Conservation (phyloP, 2,113 vertebrate species). For the Carollia perspicillata region DNA sequence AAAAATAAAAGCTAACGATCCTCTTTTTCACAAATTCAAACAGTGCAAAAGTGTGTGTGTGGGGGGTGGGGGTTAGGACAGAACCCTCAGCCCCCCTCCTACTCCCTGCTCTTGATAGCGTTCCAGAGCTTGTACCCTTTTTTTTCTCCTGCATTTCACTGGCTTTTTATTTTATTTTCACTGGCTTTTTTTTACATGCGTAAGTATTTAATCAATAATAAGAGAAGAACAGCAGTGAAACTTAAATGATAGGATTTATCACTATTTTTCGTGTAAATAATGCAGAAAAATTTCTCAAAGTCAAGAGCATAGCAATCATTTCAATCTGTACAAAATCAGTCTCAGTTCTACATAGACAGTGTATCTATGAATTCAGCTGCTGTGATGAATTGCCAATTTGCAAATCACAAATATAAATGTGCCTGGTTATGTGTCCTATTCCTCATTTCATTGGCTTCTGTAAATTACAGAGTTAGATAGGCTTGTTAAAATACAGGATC, state of each 20-base stretch:
- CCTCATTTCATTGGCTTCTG: constrained; percentile 47
- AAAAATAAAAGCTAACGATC: neutral
- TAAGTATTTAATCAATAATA: constrained; percentile 73
- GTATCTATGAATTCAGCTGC: constrained; percentile 75
- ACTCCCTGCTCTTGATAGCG: neutral
- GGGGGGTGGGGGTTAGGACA: neutral
- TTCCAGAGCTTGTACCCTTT: neutral
- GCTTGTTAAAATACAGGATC: neutral
- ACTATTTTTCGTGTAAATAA: constrained; percentile 83
- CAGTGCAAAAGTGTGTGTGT: neutral
- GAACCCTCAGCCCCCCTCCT: neutral
- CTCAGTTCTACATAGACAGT: constrained; percentile 72
- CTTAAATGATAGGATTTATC: constrained; percentile 82
- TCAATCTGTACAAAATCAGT: constrained; percentile 81
- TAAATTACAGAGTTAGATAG: neutral
- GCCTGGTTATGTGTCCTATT: constrained; percentile 80
- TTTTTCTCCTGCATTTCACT: neutral
- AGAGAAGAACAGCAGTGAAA: constrained; percentile 76
- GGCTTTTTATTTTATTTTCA: neutral
- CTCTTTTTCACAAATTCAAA: neutral
- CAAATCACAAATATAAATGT: constrained; percentile 81
- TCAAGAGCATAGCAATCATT: constrained; percentile 79
- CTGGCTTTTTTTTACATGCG: constrained; percentile 66
- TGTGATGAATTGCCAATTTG: constrained; percentile 78
- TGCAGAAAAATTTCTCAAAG: constrained; percentile 80